Evolutionary conservation across 1,140 invertebrate genomes (phyloP), one percentile per base, ranked within the genome.

Genomic region (Chironomus striatipennis): DNA sequence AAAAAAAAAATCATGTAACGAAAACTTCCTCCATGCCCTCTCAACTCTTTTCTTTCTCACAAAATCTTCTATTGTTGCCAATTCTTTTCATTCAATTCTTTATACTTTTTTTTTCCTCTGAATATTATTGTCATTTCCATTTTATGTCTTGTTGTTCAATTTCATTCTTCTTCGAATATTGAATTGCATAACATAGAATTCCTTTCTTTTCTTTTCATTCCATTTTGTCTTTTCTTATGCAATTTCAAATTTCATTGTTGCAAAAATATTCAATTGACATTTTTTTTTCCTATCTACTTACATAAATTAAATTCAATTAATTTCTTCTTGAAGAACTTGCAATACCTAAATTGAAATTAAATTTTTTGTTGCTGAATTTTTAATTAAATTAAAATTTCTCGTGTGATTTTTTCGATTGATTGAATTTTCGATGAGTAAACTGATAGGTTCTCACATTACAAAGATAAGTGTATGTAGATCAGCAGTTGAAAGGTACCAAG

Each of bases 151-250:
- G 12, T 57, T n/a, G 12, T 15, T 57, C 47, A 57, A n/a, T 57
- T 12, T 57, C n/a, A 12, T 12, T 57, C n/a, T 57, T 57, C 47
- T 15, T 57, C n/a, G n/a, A 57, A 57, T 12, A 57, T 57, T 57
- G 47, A 57, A 57, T 57, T 57, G 47, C 47, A 57, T 57, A 57
- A 57, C 47, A 57, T 57, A n/a, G 47, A 57, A 57, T n/a, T n/a
- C 12, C 47, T 57, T n/a, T 57, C 47, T 10, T 7, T 34, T 34
- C 24, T 34, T 34, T 34, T 47, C 43, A 57, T n/a, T 57, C 12
- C n/a, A 57, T 57, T 12, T 57, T 12, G 12, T 57, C 47, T 57
- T 57, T 57, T 57, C 47, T 57, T 57, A 57, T 57, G 47, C 12
- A 57, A 57, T 57, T 57, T 57, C 12, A 5, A n/a, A 57, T 57